Evolutionary conservation across 2,113 vertebrate genomes (phyloP).

Genomic region (Phaethornis superciliosus): DNA sequence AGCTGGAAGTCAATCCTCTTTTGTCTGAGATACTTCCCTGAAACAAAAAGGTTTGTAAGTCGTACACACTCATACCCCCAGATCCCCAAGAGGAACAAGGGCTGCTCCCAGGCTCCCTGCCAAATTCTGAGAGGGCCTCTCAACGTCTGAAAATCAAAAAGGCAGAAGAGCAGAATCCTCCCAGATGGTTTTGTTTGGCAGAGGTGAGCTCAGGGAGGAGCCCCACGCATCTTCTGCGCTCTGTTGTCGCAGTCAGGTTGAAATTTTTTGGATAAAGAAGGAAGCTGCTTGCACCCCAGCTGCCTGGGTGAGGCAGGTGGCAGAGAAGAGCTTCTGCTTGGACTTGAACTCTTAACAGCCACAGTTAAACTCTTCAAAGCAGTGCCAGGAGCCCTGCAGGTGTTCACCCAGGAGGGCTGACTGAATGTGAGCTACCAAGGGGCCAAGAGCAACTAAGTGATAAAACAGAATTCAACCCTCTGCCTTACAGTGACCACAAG

Average conservation of each 20-base stretch:
- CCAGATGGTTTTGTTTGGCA: neutral
- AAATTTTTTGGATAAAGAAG: accelerated
- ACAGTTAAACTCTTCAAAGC: neutral
- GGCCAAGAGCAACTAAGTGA: neutral
- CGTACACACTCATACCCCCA: neutral
- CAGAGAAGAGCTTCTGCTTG: neutral
- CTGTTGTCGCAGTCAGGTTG: accelerated
- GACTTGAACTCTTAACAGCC: neutral
- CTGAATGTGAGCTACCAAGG: neutral
- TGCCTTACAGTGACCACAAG: too few relatives aligned
- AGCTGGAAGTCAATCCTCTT: slow-evolving; percentile 96
- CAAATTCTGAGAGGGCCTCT: neutral
- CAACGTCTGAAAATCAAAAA: neutral
- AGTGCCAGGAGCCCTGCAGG: neutral
- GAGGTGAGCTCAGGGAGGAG: neutral
- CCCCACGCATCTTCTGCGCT: neutral
- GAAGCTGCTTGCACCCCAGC: accelerated
- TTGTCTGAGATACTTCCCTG: slow-evolving; percentile 96
- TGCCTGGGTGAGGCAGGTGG: neutral
- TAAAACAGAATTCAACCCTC: accelerated
- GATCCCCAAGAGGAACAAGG: neutral
- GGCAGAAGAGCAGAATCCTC: neutral
- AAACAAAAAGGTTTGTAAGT: slow-evolving; percentile 42
- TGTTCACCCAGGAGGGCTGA: neutral
- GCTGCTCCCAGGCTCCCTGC: neutral